Evolutionary conservation across 1,140 invertebrate genomes (phyloP).

Genomic region (Papilio machaon): DNA sequence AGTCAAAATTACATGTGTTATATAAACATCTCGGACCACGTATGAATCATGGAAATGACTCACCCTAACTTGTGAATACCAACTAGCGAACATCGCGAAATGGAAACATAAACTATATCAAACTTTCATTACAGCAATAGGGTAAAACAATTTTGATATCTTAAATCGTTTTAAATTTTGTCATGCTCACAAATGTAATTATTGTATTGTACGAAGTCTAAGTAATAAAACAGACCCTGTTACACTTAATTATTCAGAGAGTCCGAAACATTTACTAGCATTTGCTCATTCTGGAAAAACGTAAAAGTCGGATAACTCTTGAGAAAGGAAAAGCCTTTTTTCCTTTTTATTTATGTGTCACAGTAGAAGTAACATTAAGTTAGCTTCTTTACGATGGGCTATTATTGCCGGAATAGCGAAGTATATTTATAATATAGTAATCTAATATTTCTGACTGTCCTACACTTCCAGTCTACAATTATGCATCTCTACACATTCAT

Average conservation of each 20-base stretch:
- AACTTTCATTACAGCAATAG: neutral
- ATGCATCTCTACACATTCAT: too few species aligned
- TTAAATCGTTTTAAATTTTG: too few species aligned
- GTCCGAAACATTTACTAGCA: neutral
- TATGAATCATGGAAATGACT: conserved; percentile 25
- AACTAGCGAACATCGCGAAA: neutral
- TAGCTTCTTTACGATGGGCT: too few species aligned
- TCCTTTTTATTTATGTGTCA: neutral
- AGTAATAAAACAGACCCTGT: neutral
- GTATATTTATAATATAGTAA: too few species aligned
- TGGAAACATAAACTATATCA: neutral
- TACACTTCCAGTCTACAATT: too few species aligned
- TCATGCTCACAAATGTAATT: neutral
- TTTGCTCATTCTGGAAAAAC: neutral
- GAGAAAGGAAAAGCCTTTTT: too few species aligned
- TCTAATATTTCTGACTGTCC: too few species aligned
- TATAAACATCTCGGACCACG: neutral
- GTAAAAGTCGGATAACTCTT: neutral
- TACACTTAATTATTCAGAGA: neutral
- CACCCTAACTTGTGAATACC: conserved; percentile 2
- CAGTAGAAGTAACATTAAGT: neutral
- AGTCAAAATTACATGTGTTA: conserved; percentile 4
- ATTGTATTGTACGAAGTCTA: neutral
- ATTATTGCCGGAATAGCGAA: too few species aligned
- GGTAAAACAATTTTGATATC: neutral